Conservation (phyloP, 2,113 vertebrate genomes). For the Brachyistius frenatus region DNA sequence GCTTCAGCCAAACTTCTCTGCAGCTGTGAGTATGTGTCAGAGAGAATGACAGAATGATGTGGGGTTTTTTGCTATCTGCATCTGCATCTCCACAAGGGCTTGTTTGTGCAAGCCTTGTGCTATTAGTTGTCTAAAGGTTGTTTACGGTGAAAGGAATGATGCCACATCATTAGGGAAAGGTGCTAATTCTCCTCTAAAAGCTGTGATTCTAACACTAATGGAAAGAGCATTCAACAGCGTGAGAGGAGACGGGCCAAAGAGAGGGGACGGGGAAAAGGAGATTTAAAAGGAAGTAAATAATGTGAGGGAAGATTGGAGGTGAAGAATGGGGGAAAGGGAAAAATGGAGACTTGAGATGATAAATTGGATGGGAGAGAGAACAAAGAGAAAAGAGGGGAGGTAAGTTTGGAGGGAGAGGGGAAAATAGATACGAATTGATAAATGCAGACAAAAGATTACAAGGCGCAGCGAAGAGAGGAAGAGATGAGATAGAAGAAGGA, state of each 20-base stretch:
- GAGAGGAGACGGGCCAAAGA: neutral
- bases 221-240: conserved; percentile 21
- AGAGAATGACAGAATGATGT: conserved; percentile 21
- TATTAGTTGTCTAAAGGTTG: conserved; percentile 41
- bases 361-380: conserved; percentile 34
- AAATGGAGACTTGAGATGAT: conserved; percentile 37
- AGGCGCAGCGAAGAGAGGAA: conserved; percentile 13
- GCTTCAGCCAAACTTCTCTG: neutral
- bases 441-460: conserved; percentile 46
- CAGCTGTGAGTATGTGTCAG: neutral
- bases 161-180: conserved; percentile 54
- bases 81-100: conserved; percentile 24
- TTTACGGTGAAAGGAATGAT: conserved; percentile 21
- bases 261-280: neutral
- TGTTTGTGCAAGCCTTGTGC: neutral
- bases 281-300: conserved; percentile 33
- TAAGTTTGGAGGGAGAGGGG: conserved; percentile 36
- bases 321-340: conserved; percentile 18
- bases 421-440: conserved; percentile 47
- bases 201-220: conserved; percentile 47
- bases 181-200: conserved; percentile 54
- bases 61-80: conserved; percentile 18
- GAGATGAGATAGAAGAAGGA: conserved; percentile 27
- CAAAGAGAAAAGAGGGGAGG: conserved; percentile 14
- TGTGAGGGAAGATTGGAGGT: conserved; percentile 23